Conservation (phyloP, 2,888 invertebrate genomes). For the Epinotia bilunana region DNA sequence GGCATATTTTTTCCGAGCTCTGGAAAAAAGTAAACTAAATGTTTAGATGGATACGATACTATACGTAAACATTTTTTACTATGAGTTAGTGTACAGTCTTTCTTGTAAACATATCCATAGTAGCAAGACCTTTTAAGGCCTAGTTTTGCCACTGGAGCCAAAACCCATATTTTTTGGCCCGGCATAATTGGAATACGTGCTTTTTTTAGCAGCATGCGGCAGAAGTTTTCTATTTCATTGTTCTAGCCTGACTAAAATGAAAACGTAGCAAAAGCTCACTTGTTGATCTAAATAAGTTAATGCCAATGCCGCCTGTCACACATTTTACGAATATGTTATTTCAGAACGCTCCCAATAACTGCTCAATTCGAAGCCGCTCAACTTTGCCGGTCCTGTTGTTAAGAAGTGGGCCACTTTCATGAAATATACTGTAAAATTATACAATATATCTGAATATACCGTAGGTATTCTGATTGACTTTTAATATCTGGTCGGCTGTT, state of each 20-base stretch:
- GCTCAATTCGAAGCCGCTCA: background rate
- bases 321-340: slow-evolving; percentile 2
- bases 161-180: too few species aligned
- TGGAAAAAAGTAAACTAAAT: background rate
- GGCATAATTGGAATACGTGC: too few species aligned
- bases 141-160: too few species aligned
- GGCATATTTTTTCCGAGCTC: background rate
- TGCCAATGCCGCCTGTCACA: slow-evolving; percentile 14
- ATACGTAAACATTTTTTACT: background rate
- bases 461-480: too few species aligned
- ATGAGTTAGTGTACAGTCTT: too few species aligned
- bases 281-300: slow-evolving; percentile 14
- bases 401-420: background rate
- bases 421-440: background rate
- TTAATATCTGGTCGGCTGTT: background rate
- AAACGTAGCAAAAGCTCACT: slow-evolving; percentile 19
- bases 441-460: too few species aligned
- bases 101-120: too few species aligned
- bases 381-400: background rate
- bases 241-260: slow-evolving; percentile 1
- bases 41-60: background rate
- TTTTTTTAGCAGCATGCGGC: background rate
- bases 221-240: slow-evolving; percentile 6
- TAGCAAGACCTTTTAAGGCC: too few species aligned
- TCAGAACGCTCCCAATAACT: background rate